Percentiles rank a stretch among this genome's conserved stretches.
Conservation (phyloP, 2,888 invertebrate species). For the Epinotia ramella region DNA sequence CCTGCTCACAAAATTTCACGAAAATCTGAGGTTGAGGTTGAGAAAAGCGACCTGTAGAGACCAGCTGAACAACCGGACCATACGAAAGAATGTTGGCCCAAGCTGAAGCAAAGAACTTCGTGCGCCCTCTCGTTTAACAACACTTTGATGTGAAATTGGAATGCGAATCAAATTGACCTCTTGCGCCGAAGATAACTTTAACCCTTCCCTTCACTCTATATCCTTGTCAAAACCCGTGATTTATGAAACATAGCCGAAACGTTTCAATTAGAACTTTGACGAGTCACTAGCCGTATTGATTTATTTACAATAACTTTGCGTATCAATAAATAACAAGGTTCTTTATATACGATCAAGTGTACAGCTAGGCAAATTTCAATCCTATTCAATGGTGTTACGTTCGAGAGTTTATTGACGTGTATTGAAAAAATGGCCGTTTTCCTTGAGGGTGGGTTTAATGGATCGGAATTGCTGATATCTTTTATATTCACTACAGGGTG, state of each 20-base stretch:
- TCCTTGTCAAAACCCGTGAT: slow-evolving; percentile 28
- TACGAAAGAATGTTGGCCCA: too few species aligned
- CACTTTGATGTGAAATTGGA: too few species aligned
- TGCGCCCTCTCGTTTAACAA: too few species aligned
- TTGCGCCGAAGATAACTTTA: not conserved
- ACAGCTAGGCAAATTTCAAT: not conserved
- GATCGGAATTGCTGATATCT: slow-evolving; percentile 11
- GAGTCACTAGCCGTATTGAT: slow-evolving; percentile 43
- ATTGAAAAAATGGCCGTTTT: not conserved
- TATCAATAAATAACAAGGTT: slow-evolving; percentile 22
- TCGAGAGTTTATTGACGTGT: not conserved
- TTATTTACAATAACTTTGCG: slow-evolving; percentile 34
- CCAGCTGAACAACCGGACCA: too few species aligned
- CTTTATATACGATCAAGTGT: not conserved
- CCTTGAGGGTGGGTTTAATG: not conserved
- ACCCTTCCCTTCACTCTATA: not conserved
- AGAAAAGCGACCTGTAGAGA: too few species aligned
- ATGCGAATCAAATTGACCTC: not conserved
- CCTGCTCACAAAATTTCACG: too few species aligned
- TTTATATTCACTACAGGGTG: not conserved
- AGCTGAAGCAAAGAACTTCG: too few species aligned
- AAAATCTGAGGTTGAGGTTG: too few species aligned
- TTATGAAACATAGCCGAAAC: slow-evolving; percentile 42
- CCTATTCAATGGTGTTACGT: not conserved
- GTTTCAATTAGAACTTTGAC: slow-evolving; percentile 45